These are phyloP conservation scores for Uloborus plumipes DNA, from an alignment of 2,888 invertebrate genomes.

Conservation along the genomic window DNA sequence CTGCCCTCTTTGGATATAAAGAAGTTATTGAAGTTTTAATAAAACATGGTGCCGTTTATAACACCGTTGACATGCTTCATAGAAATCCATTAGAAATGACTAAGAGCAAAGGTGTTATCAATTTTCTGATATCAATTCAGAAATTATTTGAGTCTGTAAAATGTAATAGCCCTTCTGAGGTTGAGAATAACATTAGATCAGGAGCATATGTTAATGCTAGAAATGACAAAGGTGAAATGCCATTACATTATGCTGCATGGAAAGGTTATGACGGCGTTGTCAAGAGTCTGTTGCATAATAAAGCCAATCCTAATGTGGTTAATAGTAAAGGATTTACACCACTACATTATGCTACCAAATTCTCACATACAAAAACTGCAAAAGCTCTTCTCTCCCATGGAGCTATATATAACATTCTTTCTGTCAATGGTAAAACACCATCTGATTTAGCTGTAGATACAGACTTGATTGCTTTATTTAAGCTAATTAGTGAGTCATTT, in stretches of 20 bases:
- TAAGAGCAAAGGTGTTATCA: background rate
- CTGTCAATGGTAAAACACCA: slow-evolving; percentile 4
- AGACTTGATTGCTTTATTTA: slow-evolving; percentile 14
- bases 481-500: slow-evolving; percentile 19
- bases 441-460: slow-evolving; percentile 4
- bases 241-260: slow-evolving; percentile 18
- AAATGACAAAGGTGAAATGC: background rate
- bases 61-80: background rate
- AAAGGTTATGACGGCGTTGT: background rate
- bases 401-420: slow-evolving; percentile 13
- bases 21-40: slow-evolving; percentile 13
- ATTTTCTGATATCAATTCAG: slow-evolving; percentile 7
- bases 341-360: slow-evolving; percentile 32
- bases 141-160: slow-evolving; percentile 31
- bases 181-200: background rate
- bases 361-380: background rate
- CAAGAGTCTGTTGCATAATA: background rate
- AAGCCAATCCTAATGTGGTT: background rate
- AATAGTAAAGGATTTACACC: background rate
- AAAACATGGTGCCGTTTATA: slow-evolving; percentile 10
- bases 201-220: background rate
- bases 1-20: slow-evolving; percentile 1
- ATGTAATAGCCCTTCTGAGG: slow-evolving; percentile 1
- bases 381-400: slow-evolving; percentile 11
- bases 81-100: background rate